Evolutionary conservation across 2,888 invertebrate species (phyloP).

Genomic region (Tribolium freemani): DNA sequence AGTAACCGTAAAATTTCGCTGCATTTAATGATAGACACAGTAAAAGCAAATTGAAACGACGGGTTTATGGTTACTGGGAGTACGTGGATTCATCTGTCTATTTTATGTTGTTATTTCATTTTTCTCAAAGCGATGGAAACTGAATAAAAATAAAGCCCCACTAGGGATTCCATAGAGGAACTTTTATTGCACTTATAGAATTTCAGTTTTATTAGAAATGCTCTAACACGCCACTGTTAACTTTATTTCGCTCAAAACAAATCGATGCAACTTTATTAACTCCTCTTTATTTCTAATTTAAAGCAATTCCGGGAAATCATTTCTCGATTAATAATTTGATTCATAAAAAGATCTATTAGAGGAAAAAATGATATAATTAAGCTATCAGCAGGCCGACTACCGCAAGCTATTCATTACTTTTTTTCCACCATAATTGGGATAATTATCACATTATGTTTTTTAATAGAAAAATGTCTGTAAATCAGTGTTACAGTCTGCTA

Average conservation of each 20-base stretch:
- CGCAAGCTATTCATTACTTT: neutral
- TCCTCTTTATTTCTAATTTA: neutral
- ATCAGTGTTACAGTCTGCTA: no score
- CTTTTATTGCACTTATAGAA: slow-evolving; percentile 11
- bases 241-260: neutral
- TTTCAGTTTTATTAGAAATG: neutral
- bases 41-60: slow-evolving; percentile 31
- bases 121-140: slow-evolving; percentile 5
- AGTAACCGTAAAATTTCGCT: slow-evolving; percentile 26
- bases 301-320: no score
- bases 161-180: neutral
- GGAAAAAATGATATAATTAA: neutral
- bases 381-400: neutral
- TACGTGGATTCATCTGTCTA: slow-evolving; percentile 30
- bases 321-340: no score
- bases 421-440: neutral
- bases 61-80: slow-evolving; percentile 24
- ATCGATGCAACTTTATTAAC: neutral
- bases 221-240: neutral
- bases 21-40: slow-evolving; percentile 30
- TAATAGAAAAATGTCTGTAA: no score
- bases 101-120: slow-evolving; percentile 20
- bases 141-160: slow-evolving; percentile 16
- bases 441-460: neutral
- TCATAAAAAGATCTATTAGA: no score